Evolutionary conservation across 2,888 invertebrate genomes (phyloP).

Genomic region (Bombylius major): DNA sequence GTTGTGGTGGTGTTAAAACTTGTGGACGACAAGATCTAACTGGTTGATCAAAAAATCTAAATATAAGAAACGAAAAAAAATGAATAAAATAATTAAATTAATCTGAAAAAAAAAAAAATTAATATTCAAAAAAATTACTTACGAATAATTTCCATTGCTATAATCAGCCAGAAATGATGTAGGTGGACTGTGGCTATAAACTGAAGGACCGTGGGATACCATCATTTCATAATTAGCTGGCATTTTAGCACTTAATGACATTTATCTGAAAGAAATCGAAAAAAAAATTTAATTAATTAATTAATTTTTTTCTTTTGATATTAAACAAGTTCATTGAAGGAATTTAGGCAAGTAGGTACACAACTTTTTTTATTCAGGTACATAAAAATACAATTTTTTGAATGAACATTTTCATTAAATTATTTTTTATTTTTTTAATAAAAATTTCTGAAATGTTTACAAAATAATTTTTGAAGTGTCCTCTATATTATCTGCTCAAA

Average conservation of each 20-base stretch:
- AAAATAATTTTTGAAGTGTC: too few species aligned
- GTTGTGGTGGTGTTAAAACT: slow-evolving; percentile 25
- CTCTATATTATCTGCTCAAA: too few species aligned
- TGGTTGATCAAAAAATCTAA: slow-evolving; percentile 27
- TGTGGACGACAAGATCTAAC: slow-evolving; percentile 34
- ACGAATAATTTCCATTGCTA: slow-evolving; percentile 34
- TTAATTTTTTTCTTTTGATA: too few species aligned
- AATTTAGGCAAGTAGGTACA: too few species aligned
- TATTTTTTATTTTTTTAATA: too few species aligned
- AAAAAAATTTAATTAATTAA: too few species aligned
- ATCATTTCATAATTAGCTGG: slow-evolving; percentile 35
- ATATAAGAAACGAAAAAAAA: background rate
- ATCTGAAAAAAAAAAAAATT: background rate
- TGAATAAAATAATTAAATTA: background rate
- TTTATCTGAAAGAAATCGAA: background rate
- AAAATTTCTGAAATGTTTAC: too few species aligned
- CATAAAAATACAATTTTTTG: too few species aligned
- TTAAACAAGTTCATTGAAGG: too few species aligned
- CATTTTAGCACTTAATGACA: background rate
- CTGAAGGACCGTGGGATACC: slow-evolving; percentile 55
- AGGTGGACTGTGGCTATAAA: slow-evolving; percentile 58
- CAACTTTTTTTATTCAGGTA: too few species aligned
- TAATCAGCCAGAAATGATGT: slow-evolving; percentile 50
- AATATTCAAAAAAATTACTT: slow-evolving; percentile 27
- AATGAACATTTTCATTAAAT: too few species aligned